Evolutionary conservation across 1,140 invertebrate species (phyloP).

Genomic region (Halictus rubicundus): DNA sequence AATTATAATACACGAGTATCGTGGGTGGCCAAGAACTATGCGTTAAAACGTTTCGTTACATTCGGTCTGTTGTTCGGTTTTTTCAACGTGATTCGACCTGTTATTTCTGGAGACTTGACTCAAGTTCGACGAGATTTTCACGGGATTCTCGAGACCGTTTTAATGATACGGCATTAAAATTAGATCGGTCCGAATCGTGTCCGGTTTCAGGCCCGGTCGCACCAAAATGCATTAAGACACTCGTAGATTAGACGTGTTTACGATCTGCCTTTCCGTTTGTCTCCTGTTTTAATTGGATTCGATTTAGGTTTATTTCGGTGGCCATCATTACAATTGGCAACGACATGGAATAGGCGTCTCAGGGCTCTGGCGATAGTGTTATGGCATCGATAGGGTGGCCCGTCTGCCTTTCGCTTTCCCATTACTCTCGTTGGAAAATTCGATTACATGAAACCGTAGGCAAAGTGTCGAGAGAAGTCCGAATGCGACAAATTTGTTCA

Average conservation of each 20-base stretch:
- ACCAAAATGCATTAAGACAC: background rate
- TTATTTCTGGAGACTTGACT: slow-evolving; percentile 46
- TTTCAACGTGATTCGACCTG: slow-evolving; percentile 16
- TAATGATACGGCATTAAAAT: slow-evolving; percentile 37
- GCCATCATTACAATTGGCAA: background rate
- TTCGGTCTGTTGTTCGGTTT: background rate
- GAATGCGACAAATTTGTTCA: too few relatives aligned
- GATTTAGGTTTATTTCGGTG: background rate
- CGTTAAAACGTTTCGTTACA: background rate
- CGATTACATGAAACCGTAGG: background rate
- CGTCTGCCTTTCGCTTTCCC: background rate
- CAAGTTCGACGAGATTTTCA: slow-evolving; percentile 22
- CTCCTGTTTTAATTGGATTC: background rate
- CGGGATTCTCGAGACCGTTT: background rate
- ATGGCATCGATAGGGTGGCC: background rate
- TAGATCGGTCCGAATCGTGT: slow-evolving; percentile 23
- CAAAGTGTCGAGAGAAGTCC: background rate
- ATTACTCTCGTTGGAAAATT: background rate
- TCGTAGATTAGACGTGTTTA: background rate
- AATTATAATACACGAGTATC: background rate
- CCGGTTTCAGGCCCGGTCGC: slow-evolving; percentile 8
- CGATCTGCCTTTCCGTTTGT: background rate
- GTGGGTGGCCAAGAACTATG: background rate
- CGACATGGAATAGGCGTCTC: background rate
- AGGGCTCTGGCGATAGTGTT: background rate